phyloP scores from a whole-genome alignment of 2,113 vertebrate species.

The Actenoides hombroni region DNA sequence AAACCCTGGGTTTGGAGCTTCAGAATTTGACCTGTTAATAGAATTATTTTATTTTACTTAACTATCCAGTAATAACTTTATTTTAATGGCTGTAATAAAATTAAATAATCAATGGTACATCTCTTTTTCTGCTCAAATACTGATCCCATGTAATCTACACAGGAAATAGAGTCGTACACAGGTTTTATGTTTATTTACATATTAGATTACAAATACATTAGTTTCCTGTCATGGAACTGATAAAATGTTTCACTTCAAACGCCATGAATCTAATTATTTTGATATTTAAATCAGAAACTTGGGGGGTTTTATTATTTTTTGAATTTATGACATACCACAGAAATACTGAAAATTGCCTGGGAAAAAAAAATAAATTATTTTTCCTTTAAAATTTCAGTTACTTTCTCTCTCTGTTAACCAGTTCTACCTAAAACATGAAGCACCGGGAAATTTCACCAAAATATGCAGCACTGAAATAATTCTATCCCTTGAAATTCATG shows the following conservation, averaged over 20 bases:
- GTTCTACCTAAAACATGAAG: not conserved
- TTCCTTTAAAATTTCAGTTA: not conserved
- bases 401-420: not conserved
- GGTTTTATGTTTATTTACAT: not conserved
- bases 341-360: not conserved
- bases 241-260: not conserved
- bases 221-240: not conserved
- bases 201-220: not conserved
- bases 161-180: not conserved
- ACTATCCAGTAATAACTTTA: not conserved
- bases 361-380: not conserved
- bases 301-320: not conserved
- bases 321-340: not conserved
- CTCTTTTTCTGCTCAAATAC: not conserved
- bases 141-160: not conserved
- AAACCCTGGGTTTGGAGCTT: rapidly evolving
- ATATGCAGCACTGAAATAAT: not conserved
- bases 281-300: not conserved
- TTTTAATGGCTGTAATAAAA: not conserved
- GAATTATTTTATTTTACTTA: not conserved
- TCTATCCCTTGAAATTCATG: not conserved
- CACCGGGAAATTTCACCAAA: not conserved
- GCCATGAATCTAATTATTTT: not conserved
- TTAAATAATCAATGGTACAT: not conserved
- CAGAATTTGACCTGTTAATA: not conserved